Base-by-base conservation (phyloP, 2,113 vertebrate species). In the Actinemys pallida region DNA sequence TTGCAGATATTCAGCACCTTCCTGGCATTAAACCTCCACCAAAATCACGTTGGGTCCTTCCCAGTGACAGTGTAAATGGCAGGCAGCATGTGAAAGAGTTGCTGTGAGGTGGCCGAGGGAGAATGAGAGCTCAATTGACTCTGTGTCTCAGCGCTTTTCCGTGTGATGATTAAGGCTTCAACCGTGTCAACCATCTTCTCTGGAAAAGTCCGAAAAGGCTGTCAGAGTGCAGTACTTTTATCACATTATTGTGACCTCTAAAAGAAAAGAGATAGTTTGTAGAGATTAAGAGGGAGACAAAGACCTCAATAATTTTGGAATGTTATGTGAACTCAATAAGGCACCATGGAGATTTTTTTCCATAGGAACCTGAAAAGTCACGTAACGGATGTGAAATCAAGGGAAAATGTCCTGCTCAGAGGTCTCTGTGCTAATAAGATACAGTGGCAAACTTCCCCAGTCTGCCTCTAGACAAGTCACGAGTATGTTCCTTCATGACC, bases 261-360 rank as follows among this genome's bases (percentile, higher is more conserved):
- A 45, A 45, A 45, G 45, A 45, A 45, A 45, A 45, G 45, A 45
- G 6, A 45, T 45, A 59, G 62, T 69, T 89, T 56, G 94, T 81
- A 90, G 14, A 84, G 78, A 39, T 93, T 94, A 93, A 91, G 90
- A 93, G 45, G 47, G 56, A 96, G 81, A 97, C 88, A 96, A 96
- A 97, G 92, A 54, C 81, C 83, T 93, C 87, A 56, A 56, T 85
- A 95, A 39, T 83, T 95, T 91, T 79, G 89, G 93, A 97, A 94
- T 93, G 94, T 94, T 85, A 81, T 81, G 89, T 85, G 17, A 85
- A 75, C 47, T 96, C 57, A 83, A 1, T 88, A 87, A 88, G 53
- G 35, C 42, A 83, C 29, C 53, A 62, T 79, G 27, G 69, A 92
- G 84, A 83, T 79, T 84, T 89, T 88, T 96, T 85, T 53, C 54